Evolutionary conservation across 2,888 invertebrate species (phyloP).

Genomic region (Hydropsyche betteni): DNA sequence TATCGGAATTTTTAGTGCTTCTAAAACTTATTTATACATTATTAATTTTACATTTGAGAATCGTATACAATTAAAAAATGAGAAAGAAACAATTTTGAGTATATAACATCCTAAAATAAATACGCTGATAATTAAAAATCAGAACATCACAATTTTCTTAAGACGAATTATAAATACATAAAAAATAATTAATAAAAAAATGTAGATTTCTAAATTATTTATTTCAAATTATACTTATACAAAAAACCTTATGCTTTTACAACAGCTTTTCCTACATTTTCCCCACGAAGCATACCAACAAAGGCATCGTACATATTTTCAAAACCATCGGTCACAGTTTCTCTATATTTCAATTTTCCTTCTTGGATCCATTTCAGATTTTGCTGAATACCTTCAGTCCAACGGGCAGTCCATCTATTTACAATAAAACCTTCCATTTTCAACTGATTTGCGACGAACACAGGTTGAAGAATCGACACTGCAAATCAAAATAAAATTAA

Average conservation of each 20-base stretch:
- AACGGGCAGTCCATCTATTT: constrained; percentile 67
- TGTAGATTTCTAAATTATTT: no score
- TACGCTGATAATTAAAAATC: no score
- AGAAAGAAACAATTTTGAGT: no score
- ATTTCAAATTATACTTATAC: no score
- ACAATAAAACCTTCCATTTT: constrained; percentile 72
- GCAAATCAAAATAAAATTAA: constrained; percentile 40
- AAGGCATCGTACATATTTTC: constrained; percentile 78
- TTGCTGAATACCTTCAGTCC: constrained; percentile 70
- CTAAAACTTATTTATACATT: no score
- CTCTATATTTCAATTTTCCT: constrained; percentile 75
- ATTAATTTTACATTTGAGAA: no score
- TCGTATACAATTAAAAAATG: no score
- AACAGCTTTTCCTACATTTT: constrained; percentile 76
- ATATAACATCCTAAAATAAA: no score
- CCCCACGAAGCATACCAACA: constrained; percentile 70
- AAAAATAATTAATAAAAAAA: no score
- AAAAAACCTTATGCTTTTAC: constrained; percentile 63
- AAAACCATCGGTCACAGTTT: constrained; percentile 77
- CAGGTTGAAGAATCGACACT: constrained; percentile 64
- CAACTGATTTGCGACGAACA: constrained; percentile 67
- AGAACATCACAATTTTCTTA: no score
- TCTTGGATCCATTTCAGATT: constrained; percentile 72
- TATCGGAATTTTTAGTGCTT: no score
- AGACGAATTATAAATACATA: no score